Percentiles rank a stretch among this genome's conserved stretches.
phyloP scores from a whole-genome alignment of 1,140 invertebrate species.

The Scylla paramamosain region DNA sequence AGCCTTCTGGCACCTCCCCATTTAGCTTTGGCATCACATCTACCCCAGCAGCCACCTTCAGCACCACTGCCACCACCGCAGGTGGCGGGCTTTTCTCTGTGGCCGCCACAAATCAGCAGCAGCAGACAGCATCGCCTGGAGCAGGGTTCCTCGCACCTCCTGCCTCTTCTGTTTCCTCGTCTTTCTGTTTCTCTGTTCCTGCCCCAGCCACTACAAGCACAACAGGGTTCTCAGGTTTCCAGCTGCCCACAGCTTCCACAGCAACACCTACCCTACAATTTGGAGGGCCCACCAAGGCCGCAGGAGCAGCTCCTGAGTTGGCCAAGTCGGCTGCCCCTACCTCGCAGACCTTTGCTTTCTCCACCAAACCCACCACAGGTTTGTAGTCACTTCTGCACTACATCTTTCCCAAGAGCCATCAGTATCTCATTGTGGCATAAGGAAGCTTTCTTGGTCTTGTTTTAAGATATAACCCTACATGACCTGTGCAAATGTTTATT shows the following conservation, averaged over 20 bases:
- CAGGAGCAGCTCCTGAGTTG: not conserved
- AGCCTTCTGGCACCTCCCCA: not conserved
- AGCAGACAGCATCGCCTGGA: not conserved
- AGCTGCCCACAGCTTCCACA: not conserved
- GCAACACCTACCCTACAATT: not conserved
- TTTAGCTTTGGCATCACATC: not conserved
- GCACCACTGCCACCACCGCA: not conserved
- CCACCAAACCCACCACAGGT: not conserved
- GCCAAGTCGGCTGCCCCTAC: not conserved
- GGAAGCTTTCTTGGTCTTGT: too few species aligned
- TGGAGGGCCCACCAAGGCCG: not conserved
- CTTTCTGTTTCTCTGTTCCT: not conserved
- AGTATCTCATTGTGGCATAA: too few species aligned
- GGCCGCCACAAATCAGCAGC: not conserved
- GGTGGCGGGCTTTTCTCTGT: not conserved
- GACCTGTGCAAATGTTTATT: too few species aligned
- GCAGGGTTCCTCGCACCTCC: not conserved
- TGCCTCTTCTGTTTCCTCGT: not conserved
- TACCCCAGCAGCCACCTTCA: not conserved
- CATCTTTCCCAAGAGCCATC: too few species aligned
- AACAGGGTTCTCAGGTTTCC: not conserved
- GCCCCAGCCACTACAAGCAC: not conserved
- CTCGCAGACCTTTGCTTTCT: not conserved
- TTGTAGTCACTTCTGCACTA: not conserved
- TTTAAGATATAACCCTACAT: too few species aligned